Conservation (phyloP, 1,140 invertebrate genomes). For the Belonocnema kinseyi region DNA sequence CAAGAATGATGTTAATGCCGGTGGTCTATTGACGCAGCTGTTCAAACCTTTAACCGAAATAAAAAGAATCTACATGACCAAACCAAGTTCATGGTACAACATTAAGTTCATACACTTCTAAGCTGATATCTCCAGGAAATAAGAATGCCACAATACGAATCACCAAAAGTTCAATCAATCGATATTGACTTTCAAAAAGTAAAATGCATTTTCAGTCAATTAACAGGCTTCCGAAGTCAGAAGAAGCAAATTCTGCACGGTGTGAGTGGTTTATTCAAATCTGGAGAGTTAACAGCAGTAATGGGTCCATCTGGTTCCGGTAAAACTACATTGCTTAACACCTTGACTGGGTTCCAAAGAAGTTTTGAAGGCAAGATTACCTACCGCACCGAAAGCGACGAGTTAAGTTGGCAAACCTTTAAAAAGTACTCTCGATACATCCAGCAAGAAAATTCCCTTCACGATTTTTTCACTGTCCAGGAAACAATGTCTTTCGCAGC, state of each 20-base stretch:
- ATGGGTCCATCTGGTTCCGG: too few species aligned
- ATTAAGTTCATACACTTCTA: too few species aligned
- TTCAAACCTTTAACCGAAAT: too few species aligned
- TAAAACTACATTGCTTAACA: constrained; percentile 81
- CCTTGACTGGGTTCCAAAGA: constrained; percentile 77
- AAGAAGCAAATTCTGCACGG: constrained; percentile 79
- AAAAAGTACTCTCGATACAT: constrained; percentile 89
- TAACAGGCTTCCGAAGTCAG: constrained; percentile 52
- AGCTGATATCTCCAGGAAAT: not conserved
- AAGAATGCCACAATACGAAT: constrained; percentile 6
- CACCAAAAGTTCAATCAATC: not conserved
- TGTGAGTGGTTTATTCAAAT: constrained; percentile 75
- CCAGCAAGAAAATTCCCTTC: constrained; percentile 91
- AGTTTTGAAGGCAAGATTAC: too few species aligned
- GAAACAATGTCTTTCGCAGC: too few species aligned
- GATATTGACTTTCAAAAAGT: not conserved
- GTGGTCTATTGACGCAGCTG: too few species aligned
- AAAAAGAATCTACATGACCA: too few species aligned
- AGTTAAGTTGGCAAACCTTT: too few species aligned
- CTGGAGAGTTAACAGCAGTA: too few species aligned
- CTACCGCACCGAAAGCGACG: too few species aligned
- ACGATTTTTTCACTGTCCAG: constrained; percentile 88
- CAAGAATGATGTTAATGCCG: too few species aligned
- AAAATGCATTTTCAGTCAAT: not conserved
- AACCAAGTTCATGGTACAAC: too few species aligned